Evolutionary conservation across 30 jellyfish, hydroid and myxozoan species (phyloP), one percentile per base, ranked within the genome.

Genomic region (Chironex yamaguchii): DNA sequence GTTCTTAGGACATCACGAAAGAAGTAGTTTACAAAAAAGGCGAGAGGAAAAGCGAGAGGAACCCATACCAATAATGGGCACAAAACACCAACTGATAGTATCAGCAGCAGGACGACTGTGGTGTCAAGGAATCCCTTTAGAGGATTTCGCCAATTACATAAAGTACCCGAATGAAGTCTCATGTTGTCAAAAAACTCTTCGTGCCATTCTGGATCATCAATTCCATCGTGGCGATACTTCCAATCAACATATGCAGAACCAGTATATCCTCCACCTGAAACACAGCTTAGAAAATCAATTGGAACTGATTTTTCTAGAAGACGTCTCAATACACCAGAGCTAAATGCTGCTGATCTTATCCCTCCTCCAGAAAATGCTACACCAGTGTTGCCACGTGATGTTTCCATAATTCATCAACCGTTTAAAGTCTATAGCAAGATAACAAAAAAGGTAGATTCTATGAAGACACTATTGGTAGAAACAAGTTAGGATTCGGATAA

Each of bases 321-420:
- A 0, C 87, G 52, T 20, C 97, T 67, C 32, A 89, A 80, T 0
- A 89, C 97, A 29, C 97, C 97, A 0, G 97, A 89, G 2, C 92
- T 52, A 52, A 89, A 89, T 21, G 97, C 97, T 1, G 97, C 97
- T 2, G 97, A 89, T 35, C 97, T 89, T 34, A 89, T 89, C 0
- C 97, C 97, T 0, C 97, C 97, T 33, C 97, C 97, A 2, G 97
- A 89, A 49, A 89, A 79, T 0, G 97, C 92, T 0, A 81, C 89
- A 20, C 97, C 97, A 25, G 71, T 65, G 28, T 89, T 42, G n/a
- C n/a, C n/a, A n/a, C n/a, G n/a, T n/a, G n/a, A n/a, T n/a, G n/a
- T n/a, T n/a, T n/a, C n/a, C n/a, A n/a, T n/a, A n/a, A n/a, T n/a
- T n/a, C n/a, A n/a, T n/a, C n/a, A n/a, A n/a, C n/a, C n/a, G n/a